These are phyloP conservation scores for Coelogynopora nodosa DNA, from an alignment of 2,888 invertebrate genomes.

Conservation along the genomic window DNA sequence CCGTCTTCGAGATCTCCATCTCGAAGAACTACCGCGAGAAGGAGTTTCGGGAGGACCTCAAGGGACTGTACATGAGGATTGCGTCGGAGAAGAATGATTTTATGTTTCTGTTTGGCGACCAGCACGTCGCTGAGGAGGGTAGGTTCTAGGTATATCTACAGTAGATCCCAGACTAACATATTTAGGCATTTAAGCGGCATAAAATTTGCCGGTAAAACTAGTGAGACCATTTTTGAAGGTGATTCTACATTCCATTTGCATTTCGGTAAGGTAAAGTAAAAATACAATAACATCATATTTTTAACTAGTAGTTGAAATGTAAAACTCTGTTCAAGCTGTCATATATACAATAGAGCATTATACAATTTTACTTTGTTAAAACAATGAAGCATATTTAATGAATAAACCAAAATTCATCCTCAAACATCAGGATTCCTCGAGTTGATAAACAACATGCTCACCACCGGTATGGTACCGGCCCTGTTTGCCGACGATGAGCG, in stretches of 20 bases:
- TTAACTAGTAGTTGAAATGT: too few relatives aligned
- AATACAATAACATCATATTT: too few relatives aligned
- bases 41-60: conserved; percentile 46
- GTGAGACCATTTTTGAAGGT: too few relatives aligned
- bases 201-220: too few relatives aligned
- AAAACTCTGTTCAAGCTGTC: too few relatives aligned
- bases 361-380: too few relatives aligned
- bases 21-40: conserved; percentile 43
- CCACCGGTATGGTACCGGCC: conserved; percentile 46
- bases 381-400: too few relatives aligned
- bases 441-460: conserved; percentile 47
- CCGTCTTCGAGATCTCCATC: conserved; percentile 42
- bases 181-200: too few relatives aligned
- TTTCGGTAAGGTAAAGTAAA: too few relatives aligned
- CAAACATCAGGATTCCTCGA: conserved; percentile 41
- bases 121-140: conserved; percentile 47
- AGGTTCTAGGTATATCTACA: background rate
- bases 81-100: conserved; percentile 44
- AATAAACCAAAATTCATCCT: too few relatives aligned
- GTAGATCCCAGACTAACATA: background rate
- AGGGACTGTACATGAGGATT: conserved; percentile 42
- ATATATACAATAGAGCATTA: too few relatives aligned
- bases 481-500: conserved; percentile 46
- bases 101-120: conserved; percentile 44
- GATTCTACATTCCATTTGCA: too few relatives aligned